These are phyloP conservation scores for Otolemur garnettii DNA, from an alignment of 2,113 vertebrate species.

Conservation along the genomic window DNA sequence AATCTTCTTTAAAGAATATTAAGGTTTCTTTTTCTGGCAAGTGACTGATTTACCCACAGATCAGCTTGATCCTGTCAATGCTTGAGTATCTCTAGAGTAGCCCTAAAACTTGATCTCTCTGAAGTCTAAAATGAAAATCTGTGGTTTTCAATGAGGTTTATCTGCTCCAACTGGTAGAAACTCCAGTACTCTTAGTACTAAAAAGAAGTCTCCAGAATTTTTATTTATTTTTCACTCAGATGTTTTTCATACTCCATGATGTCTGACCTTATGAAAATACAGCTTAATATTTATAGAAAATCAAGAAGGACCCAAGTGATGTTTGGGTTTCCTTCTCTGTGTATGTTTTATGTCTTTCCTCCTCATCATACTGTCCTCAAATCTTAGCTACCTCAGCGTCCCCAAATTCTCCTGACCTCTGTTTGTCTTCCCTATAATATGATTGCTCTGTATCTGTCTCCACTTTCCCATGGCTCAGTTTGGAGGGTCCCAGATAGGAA, in stretches of 20 bases:
- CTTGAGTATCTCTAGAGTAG: not conserved
- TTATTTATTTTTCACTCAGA: not conserved
- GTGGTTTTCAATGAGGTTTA: not conserved
- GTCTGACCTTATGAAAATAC: not conserved
- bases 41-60: not conserved
- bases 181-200: not conserved
- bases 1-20: not conserved
- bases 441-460: not conserved
- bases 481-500: not conserved
- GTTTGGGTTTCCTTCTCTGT: not conserved
- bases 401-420: not conserved
- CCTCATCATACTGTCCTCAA: not conserved
- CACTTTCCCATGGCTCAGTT: not conserved
- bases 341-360: not conserved
- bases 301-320: not conserved
- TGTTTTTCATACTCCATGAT: not conserved
- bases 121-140: not conserved
- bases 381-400: not conserved
- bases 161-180: not conserved
- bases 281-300: conserved; percentile 8
- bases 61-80: not conserved
- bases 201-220: not conserved
- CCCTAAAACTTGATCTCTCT: not conserved
- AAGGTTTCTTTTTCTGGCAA: not conserved
- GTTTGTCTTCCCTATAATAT: not conserved